Percentiles rank a stretch among this genome's conserved stretches.
Evolutionary conservation across 2,888 invertebrate genomes (phyloP).

Genomic region (Dryomyza anilis): DNA sequence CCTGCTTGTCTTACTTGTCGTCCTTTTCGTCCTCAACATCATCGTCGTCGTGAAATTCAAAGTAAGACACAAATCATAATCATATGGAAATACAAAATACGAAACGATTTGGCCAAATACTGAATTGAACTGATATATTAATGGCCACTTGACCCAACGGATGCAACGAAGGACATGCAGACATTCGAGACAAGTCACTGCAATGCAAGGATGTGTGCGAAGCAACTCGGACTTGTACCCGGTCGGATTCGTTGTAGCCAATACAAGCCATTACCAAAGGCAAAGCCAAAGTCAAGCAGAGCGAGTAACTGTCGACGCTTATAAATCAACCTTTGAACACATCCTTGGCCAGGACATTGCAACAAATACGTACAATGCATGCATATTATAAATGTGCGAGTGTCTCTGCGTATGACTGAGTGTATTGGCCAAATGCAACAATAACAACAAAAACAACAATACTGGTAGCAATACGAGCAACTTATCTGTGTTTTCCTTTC

Average conservation of each 20-base stretch:
- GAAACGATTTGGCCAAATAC: conserved; percentile 39
- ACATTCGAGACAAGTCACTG: no score
- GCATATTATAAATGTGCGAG: conserved; percentile 26
- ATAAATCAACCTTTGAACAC: conserved; percentile 47
- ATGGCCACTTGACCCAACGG: conserved; percentile 44
- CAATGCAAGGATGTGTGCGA: no score
- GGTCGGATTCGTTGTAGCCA: no score
- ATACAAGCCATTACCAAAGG: no score
- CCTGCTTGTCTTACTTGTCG: background rate
- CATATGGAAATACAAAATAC: conserved; percentile 36
- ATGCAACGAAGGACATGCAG: background rate
- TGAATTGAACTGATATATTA: conserved; percentile 59
- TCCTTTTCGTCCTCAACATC: background rate
- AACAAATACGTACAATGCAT: conserved; percentile 19
- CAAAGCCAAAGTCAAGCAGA: conserved; percentile 11
- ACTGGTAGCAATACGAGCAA: conserved; percentile 24
- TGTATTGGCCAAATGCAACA: conserved; percentile 11
- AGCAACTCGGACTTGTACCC: no score
- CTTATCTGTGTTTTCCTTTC: conserved; percentile 41
- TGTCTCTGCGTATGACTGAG: conserved; percentile 23
- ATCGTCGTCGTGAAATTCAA: conserved; percentile 26
- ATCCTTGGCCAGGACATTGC: conserved; percentile 30
- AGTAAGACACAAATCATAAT: conserved; percentile 57
- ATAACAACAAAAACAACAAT: conserved; percentile 12
- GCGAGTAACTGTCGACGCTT: conserved; percentile 44